phyloP scores from a whole-genome alignment of 2,113 vertebrate species.

The Pseudorhombus dupliciocellatus region DNA sequence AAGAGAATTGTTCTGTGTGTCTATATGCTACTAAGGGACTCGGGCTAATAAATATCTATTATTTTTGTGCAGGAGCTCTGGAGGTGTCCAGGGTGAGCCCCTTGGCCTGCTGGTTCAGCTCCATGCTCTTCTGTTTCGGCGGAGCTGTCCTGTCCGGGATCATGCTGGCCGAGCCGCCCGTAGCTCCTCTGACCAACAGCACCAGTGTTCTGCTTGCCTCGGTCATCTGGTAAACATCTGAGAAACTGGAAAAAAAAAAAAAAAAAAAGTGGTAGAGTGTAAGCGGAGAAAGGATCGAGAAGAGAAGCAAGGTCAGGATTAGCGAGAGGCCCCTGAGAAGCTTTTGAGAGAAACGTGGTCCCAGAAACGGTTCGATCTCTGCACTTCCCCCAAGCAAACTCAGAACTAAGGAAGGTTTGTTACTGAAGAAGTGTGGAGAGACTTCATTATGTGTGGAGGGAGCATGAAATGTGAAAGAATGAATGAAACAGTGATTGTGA shows the following conservation, averaged over 20 bases:
- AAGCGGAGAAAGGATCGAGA: background rate
- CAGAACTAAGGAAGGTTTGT: background rate
- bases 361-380: background rate
- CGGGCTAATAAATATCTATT: slow-evolving; percentile 1
- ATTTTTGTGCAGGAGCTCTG: slow-evolving; percentile 82
- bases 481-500: slow-evolving; percentile 17
- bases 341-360: background rate
- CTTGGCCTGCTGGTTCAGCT: slow-evolving; percentile 95
- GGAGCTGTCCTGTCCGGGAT: slow-evolving; percentile 91
- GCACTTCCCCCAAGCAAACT: background rate
- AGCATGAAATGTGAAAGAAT: slow-evolving; percentile 18
- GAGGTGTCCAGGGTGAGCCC: slow-evolving; percentile 87
- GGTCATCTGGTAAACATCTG: slow-evolving; percentile 88
- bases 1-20: too few species aligned
- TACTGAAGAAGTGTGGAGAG: background rate
- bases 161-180: slow-evolving; percentile 91
- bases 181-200: slow-evolving; percentile 87
- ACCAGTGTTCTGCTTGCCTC: slow-evolving; percentile 89
- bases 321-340: background rate
- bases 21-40: too few species aligned
- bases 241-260: background rate
- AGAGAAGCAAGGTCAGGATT: background rate
- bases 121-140: slow-evolving; percentile 96
- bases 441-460: background rate
- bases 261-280: background rate